Percentiles rank a stretch among this genome's conserved stretches.
Evolutionary conservation across 1,140 invertebrate genomes (phyloP).

Genomic region (Drosophila albomicans): DNA sequence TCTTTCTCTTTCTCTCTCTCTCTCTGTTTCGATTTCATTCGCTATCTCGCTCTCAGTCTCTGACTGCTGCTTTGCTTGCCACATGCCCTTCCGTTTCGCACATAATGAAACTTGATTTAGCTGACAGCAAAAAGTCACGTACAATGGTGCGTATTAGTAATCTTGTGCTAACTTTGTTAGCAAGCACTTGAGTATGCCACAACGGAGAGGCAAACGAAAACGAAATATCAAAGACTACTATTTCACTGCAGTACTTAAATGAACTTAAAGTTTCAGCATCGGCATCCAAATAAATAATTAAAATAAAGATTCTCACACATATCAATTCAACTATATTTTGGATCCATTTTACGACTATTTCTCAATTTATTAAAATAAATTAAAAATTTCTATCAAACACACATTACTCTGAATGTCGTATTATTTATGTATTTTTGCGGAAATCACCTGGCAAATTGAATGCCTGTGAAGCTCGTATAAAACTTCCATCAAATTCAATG

Average conservation of each 20-base stretch:
- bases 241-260: conserved; percentile 7
- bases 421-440: too few relatives aligned
- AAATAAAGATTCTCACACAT: too few relatives aligned
- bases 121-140: conserved; percentile 82
- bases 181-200: conserved; percentile 69
- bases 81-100: conserved; percentile 46
- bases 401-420: too few relatives aligned
- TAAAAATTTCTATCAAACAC: too few relatives aligned
- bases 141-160: conserved; percentile 82
- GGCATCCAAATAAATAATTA: too few relatives aligned
- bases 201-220: conserved; percentile 37
- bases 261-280: neutral
- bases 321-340: too few relatives aligned
- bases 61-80: conserved; percentile 17
- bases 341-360: too few relatives aligned
- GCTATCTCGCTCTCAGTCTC: conserved; percentile 17
- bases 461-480: neutral
- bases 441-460: too few relatives aligned
- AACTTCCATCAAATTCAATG: neutral
- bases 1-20: neutral
- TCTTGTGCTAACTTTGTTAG: conserved; percentile 81
- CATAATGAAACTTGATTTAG: conserved; percentile 83
- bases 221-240: conserved; percentile 10
- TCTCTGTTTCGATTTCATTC: neutral
- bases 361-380: too few relatives aligned